Percentiles rank a stretch among this genome's conserved stretches.
phyloP scores from a whole-genome alignment of 2,113 vertebrate species.

The Zapus hudsonius region DNA sequence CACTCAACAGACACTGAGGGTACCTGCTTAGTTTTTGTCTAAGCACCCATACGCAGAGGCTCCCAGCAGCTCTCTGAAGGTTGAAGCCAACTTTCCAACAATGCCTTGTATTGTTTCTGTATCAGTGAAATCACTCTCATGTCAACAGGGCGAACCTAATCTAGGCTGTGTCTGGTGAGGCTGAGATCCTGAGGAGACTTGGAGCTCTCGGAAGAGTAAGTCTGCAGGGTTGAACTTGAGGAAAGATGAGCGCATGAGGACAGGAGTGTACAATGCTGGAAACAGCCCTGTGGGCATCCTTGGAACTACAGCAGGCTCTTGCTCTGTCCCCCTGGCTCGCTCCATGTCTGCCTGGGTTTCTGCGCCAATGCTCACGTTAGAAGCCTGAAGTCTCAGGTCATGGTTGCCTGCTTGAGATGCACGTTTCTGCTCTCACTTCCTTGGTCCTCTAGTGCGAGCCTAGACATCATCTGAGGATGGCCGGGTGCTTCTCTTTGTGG shows the following conservation, averaged over 20 bases:
- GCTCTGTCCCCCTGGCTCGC: rapidly evolving
- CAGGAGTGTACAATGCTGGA: rapidly evolving
- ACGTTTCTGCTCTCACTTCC: background rate
- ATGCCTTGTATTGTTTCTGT: background rate
- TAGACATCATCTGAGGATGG: rapidly evolving
- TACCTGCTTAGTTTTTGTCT: background rate
- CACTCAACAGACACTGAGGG: background rate
- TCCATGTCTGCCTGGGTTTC: background rate
- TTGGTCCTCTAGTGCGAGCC: rapidly evolving
- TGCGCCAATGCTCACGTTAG: rapidly evolving
- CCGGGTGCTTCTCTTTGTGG: background rate
- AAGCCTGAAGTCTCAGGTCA: background rate
- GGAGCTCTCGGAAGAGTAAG: rapidly evolving
- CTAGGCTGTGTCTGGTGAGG: rapidly evolving
- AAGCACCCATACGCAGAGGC: background rate
- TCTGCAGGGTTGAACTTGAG: background rate
- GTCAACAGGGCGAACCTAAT: background rate
- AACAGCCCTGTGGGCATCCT: rapidly evolving
- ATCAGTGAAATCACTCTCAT: background rate
- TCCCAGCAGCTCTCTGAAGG: background rate
- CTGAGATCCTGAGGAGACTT: background rate
- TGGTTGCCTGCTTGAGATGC: rapidly evolving
- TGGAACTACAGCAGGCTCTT: rapidly evolving
- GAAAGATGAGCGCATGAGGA: too few species aligned
- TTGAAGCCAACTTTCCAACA: background rate